phyloP scores from a whole-genome alignment of 2,888 invertebrate genomes.

The Noctua pronuba region DNA sequence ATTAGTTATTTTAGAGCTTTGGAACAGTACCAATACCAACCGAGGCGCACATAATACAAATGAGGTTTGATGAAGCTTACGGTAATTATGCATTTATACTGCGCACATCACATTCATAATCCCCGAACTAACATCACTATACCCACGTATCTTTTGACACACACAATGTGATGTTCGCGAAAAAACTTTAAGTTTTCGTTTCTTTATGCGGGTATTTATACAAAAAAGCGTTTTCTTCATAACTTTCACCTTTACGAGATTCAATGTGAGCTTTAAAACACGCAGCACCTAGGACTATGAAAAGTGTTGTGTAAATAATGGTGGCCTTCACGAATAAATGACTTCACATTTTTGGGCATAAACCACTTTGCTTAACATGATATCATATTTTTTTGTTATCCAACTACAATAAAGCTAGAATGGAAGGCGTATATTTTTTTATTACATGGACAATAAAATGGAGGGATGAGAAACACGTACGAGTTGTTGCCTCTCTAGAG shows the following conservation, averaged over 20 bases:
- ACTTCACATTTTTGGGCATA: slow-evolving; percentile 37
- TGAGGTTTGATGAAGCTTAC: background rate
- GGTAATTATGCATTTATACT: background rate
- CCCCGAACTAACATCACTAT: background rate
- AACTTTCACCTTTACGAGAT: slow-evolving; percentile 6
- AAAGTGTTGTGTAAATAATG: slow-evolving; percentile 9
- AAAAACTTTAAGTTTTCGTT: background rate
- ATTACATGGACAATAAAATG: slow-evolving; percentile 21
- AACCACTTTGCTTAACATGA: slow-evolving; percentile 43
- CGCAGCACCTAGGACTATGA: background rate
- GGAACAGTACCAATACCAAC: background rate
- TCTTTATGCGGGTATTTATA: background rate
- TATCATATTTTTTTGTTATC: slow-evolving; percentile 26
- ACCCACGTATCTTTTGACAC: background rate
- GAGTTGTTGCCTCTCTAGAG: slow-evolving; percentile 24
- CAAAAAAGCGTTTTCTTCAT: background rate
- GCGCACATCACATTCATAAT: background rate
- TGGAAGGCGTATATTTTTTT: slow-evolving; percentile 35
- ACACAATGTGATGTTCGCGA: background rate
- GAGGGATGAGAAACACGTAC: slow-evolving; percentile 17
- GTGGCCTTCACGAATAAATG: slow-evolving; percentile 26
- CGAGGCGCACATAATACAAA: background rate
- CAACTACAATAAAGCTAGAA: slow-evolving; percentile 25
- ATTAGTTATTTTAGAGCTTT: background rate
- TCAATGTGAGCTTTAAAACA: slow-evolving; percentile 16